Evolutionary conservation across 2,113 vertebrate species (phyloP).

Genomic region (Petaurus breviceps): DNA sequence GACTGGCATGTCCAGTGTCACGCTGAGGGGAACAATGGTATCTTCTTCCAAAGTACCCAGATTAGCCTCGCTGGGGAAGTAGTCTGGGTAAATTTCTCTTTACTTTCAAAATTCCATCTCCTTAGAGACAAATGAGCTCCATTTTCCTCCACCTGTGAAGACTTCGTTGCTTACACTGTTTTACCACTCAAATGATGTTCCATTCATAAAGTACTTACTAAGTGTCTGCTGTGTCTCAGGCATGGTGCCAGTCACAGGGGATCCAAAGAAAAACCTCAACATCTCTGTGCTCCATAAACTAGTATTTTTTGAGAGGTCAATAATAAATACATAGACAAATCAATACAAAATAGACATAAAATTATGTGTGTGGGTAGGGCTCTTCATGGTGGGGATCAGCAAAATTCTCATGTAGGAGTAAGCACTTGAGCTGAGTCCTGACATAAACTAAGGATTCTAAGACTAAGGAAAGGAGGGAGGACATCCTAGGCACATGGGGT

Average conservation of each 20-base stretch:
- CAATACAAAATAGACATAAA: background rate
- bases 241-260: background rate
- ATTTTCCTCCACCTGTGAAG: background rate
- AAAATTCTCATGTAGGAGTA: background rate
- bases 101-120: background rate
- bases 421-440: background rate
- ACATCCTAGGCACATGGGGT: too few species aligned
- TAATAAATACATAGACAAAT: background rate
- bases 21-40: background rate
- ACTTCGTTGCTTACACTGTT: background rate
- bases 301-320: background rate
- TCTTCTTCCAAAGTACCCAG: background rate
- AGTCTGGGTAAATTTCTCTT: background rate
- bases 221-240: background rate
- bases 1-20: background rate
- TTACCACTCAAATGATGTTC: background rate
- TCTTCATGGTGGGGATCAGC: background rate
- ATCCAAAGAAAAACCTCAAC: background rate
- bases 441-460: background rate
- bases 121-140: background rate
- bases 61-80: background rate
- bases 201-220: background rate
- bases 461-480: background rate
- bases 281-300: background rate
- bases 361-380: background rate